Evolutionary conservation across 1,140 invertebrate species (phyloP).

Genomic region (Hermatobates lingyangjiaoensis): DNA sequence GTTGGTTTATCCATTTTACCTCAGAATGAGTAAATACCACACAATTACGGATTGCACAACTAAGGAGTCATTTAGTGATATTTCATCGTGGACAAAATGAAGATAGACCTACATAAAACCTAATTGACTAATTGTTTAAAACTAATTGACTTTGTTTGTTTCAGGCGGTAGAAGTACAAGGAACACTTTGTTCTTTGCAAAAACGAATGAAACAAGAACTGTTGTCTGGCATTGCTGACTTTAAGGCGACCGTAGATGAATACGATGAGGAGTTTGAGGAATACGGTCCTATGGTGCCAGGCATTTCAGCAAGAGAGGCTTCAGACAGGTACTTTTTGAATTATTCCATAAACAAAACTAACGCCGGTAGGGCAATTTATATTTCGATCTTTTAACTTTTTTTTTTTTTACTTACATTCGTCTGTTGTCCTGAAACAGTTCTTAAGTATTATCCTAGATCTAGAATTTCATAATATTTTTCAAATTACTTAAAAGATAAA

Average conservation of each 20-base stretch:
- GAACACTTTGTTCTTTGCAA: conserved; percentile 53
- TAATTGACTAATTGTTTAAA: not conserved
- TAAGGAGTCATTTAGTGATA: not conserved
- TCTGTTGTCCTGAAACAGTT: too few relatives aligned
- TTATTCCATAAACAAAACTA: too few relatives aligned
- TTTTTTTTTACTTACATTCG: too few relatives aligned
- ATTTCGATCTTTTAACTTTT: too few relatives aligned
- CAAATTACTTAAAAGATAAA: too few relatives aligned
- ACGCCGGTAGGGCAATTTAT: too few relatives aligned
- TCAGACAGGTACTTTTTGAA: conserved; percentile 60
- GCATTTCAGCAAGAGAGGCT: conserved; percentile 60
- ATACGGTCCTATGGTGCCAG: conserved; percentile 64
- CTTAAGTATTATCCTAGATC: too few relatives aligned
- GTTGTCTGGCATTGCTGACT: conserved; percentile 42
- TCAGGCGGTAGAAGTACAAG: conserved; percentile 47
- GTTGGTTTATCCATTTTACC: too few relatives aligned
- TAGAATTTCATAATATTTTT: too few relatives aligned
- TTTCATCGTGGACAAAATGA: not conserved
- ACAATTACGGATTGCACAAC: too few relatives aligned
- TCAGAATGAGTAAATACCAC: too few relatives aligned
- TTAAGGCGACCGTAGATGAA: conserved; percentile 42
- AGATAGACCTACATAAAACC: not conserved
- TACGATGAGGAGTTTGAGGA: conserved; percentile 54
- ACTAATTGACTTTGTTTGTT: not conserved
- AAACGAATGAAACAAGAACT: conserved; percentile 50